Percentiles rank a stretch among this genome's conserved stretches.
Conservation (phyloP, 2,113 vertebrate genomes). For the Cololabis saira region DNA sequence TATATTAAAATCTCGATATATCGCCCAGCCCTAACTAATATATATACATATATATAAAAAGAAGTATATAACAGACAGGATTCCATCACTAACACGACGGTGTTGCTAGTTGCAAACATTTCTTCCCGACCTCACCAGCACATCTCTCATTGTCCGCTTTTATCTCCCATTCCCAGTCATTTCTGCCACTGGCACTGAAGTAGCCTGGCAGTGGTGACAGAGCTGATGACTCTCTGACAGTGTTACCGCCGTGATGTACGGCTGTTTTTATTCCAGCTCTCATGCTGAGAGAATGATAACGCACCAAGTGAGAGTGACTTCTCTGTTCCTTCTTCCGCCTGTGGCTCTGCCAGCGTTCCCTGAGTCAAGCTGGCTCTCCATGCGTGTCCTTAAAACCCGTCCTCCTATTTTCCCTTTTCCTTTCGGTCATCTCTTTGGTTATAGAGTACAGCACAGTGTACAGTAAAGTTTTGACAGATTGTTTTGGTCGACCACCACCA, state of each 20-base stretch:
- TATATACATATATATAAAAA: too few relatives aligned
- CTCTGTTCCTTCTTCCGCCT: slow-evolving; percentile 32
- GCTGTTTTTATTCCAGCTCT: slow-evolving; percentile 61
- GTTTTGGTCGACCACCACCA: slow-evolving; percentile 40
- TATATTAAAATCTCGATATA: too few relatives aligned
- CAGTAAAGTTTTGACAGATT: background rate
- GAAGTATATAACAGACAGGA: too few relatives aligned
- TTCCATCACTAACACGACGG: too few relatives aligned
- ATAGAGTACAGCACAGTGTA: background rate
- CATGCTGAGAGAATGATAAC: slow-evolving; percentile 70
- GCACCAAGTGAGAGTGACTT: slow-evolving; percentile 72
- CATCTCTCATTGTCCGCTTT: slow-evolving; percentile 18
- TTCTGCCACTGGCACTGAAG: slow-evolving; percentile 42
- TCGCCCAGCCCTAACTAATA: too few relatives aligned
- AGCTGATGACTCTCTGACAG: slow-evolving; percentile 55
- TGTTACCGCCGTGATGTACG: slow-evolving; percentile 64
- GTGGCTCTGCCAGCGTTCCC: slow-evolving; percentile 35
- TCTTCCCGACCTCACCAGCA: slow-evolving; percentile 10
- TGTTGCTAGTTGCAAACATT: background rate
- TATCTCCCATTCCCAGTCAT: slow-evolving; percentile 35
- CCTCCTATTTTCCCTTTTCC: background rate
- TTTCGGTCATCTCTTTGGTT: slow-evolving; percentile 1
- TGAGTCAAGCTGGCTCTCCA: slow-evolving; percentile 28
- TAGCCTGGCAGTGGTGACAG: slow-evolving; percentile 47
- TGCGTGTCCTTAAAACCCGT: slow-evolving; percentile 20